A percentile compares a stretch with the other conserved stretches of the same genome.
These are phyloP conservation scores for Alces alces DNA, from an alignment of 2,113 vertebrate species.

Conservation along the genomic window DNA sequence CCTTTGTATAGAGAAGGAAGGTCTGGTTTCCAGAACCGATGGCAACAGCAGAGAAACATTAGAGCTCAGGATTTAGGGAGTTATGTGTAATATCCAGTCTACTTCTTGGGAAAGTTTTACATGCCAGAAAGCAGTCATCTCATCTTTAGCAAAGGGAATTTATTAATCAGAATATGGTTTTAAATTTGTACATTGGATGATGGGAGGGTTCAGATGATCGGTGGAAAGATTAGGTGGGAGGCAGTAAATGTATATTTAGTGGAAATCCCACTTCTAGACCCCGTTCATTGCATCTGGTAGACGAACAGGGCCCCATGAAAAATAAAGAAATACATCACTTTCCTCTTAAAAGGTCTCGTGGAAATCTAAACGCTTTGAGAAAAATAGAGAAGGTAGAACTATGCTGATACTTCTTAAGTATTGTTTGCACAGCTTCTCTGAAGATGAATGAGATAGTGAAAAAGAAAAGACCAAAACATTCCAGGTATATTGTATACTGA, in stretches of 20 bases:
- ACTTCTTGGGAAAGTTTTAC: background rate
- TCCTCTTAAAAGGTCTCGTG: background rate
- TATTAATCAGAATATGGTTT: background rate
- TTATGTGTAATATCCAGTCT: background rate
- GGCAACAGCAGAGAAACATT: slow-evolving; percentile 56
- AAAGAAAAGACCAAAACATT: background rate
- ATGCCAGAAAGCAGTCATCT: background rate
- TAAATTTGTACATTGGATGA: background rate
- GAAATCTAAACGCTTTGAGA: background rate
- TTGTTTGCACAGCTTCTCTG: background rate
- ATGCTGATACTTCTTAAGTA: background rate
- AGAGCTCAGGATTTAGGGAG: background rate
- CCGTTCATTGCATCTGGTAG: background rate
- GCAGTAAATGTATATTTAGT: background rate
- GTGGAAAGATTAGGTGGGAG: background rate
- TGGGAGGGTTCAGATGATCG: background rate
- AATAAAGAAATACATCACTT: background rate
- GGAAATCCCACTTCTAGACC: background rate
- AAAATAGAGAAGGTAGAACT: background rate
- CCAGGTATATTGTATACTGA: background rate
- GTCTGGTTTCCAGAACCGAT: slow-evolving; percentile 64
- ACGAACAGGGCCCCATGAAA: background rate
- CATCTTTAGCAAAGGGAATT: background rate
- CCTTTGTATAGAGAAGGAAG: slow-evolving; percentile 52
- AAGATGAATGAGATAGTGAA: background rate